phyloP scores from a whole-genome alignment of 1,140 invertebrate species.

The Drosophila pandora region DNA sequence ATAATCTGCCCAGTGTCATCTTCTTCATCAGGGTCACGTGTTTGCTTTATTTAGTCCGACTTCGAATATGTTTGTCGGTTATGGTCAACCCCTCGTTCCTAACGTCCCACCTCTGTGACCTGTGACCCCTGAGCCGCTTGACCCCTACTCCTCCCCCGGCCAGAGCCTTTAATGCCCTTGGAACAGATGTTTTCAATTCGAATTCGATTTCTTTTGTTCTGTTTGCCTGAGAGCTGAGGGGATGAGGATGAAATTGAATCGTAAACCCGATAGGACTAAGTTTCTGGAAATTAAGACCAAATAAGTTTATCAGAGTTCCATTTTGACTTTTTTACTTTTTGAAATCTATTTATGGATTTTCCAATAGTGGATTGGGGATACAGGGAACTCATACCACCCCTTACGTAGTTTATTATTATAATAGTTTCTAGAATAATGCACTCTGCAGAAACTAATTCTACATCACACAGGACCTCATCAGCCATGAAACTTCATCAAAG shows the following conservation, averaged over 20 bases:
- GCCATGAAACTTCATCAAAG: slow-evolving; percentile 11
- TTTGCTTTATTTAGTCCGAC: slow-evolving; percentile 35
- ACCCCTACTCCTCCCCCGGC: slow-evolving; percentile 4
- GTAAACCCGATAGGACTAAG: neutral
- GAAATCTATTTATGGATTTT: neutral
- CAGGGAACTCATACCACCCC: too few relatives aligned
- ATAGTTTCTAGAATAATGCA: too few relatives aligned
- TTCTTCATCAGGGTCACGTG: slow-evolving; percentile 56
- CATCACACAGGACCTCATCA: neutral
- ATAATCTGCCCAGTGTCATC: slow-evolving; percentile 65
- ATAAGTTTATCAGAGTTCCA: slow-evolving; percentile 10
- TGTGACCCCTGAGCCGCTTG: slow-evolving; percentile 21
- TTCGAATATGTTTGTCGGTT: slow-evolving; percentile 38
- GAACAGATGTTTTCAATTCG: slow-evolving; percentile 70
- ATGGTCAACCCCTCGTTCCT: slow-evolving; percentile 29
- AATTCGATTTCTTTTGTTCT: slow-evolving; percentile 33
- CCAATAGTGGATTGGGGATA: too few relatives aligned
- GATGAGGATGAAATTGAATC: slow-evolving; percentile 14
- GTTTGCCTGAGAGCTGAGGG: slow-evolving; percentile 39
- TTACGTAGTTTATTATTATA: too few relatives aligned
- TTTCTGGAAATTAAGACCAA: slow-evolving; percentile 20
- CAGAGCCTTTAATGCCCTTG: slow-evolving; percentile 64
- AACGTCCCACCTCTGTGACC: slow-evolving; percentile 24
- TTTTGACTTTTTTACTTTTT: neutral
- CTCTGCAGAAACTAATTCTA: too few relatives aligned